Evolutionary conservation across 2,113 vertebrate species (phyloP), one percentile per base, ranked within the genome.

Genomic region (Zonotrichia leucophrys): DNA sequence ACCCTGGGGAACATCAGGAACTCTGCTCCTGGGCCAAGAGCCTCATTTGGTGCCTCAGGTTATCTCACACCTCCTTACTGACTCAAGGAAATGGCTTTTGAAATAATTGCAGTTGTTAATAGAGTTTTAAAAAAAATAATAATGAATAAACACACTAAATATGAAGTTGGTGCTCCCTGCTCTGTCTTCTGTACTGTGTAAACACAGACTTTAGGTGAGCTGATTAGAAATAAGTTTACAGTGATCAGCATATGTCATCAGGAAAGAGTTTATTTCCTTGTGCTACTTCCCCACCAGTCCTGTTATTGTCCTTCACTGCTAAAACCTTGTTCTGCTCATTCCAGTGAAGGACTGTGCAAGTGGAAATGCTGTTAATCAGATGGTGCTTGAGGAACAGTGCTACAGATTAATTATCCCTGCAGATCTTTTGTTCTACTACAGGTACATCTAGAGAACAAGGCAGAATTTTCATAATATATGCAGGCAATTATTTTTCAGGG

Each of bases 381-480:
- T 22, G 58, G 74, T 77, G 63, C 89, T 92, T 56, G 63, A 91
- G 86, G 78, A 95, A 85, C 42, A 70, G 59, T 72, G 53, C 81
- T 83, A 20, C 90, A 92, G 90, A 84, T 64, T 95, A 89, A 96
- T 96, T 89, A 87, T 85, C 58, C 17, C 87, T 74, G 47, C 73
- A 83, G 60, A 84, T 92, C 74, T 89, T 95, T 89, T 92, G 73
- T 92, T 94, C 76, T 90, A n/a, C 73, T 62, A 13, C 46, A 62
- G 76, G 60, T 73, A 86, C 28, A 46, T 74, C 28, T 37, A 60
- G 66, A 90, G 42, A 96, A 49, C 70, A 91, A 90, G 55, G 68
- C 55, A 93, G 69, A 47, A 22, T 62, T 88, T 91, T 92, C 76
- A 83, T 44, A 35, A 92, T 87, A 70, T 35, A 64, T 17, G 28